A percentile compares a stretch with the other conserved stretches of the same genome.
phyloP scores from a whole-genome alignment of 2,113 vertebrate genomes.

The Ramphastos sulfuratus region DNA sequence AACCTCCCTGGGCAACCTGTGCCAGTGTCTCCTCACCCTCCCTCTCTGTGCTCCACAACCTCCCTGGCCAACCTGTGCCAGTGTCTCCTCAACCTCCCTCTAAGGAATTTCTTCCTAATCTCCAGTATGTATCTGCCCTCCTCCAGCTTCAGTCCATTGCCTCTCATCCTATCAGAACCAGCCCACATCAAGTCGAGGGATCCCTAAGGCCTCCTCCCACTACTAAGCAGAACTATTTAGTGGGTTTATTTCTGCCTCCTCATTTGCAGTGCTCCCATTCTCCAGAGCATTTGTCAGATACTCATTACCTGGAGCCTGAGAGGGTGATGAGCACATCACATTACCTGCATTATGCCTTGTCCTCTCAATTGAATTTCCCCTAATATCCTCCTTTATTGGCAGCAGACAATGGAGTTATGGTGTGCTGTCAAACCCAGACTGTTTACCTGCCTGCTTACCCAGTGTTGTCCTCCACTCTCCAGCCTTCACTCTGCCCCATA shows the following conservation, averaged over 20 bases:
- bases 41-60: too few relatives aligned
- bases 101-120: too few relatives aligned
- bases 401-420: constrained; percentile 49
- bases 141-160: too few relatives aligned
- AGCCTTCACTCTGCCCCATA: background rate
- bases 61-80: too few relatives aligned
- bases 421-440: constrained; percentile 55
- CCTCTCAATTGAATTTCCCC: constrained; percentile 39
- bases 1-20: too few relatives aligned
- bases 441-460: constrained; percentile 33
- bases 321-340: constrained; percentile 23
- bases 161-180: too few relatives aligned
- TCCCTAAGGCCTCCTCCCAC: background rate
- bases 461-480: background rate
- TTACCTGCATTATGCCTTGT: constrained; percentile 37
- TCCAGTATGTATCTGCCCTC: too few relatives aligned
- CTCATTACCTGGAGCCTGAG: background rate
- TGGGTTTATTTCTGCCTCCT: background rate
- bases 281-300: constrained; percentile 33
- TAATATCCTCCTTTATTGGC: constrained; percentile 58
- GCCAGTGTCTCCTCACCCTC: too few relatives aligned
- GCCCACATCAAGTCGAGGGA: too few relatives aligned
- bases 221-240: background rate
- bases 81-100: too few relatives aligned
- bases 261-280: background rate